Evolutionary conservation across 2,113 vertebrate species (phyloP), one percentile per base, ranked within the genome.

Genomic region (Agapornis roseicollis): DNA sequence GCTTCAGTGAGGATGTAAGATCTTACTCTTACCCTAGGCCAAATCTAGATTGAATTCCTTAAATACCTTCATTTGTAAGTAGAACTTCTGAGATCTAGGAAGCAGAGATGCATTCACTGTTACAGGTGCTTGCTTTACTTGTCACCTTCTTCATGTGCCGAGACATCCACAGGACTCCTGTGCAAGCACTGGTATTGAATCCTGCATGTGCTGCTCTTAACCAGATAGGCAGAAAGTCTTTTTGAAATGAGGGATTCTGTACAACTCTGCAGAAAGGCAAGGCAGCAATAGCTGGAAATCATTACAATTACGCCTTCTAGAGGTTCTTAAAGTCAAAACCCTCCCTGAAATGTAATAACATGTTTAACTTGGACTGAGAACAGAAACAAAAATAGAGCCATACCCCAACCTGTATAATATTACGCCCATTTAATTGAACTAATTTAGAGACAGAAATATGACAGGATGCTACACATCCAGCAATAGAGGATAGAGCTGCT

Each of bases 321-420:
- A 80, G 24, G 55, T 53, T 70, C 77, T 72, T 83, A 42, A 58
- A 91, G 41, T 80, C 65, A 91, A 94, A 91, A 86, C 44, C 31
- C 42, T 70, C 28, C 37, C n/a, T 91, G 76, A 86, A 95, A 94
- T 70, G 23, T 90, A 95, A 60, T 73, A 92, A 84, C 17, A 37
- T n/a, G 29, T 71, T 76, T 63, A 65, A 28, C 16, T 83, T 78
- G 35, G 76, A 77, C 74, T 66, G 78, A 94, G 72, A 89, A 90
- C 72, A 95, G 93, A 84, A 86, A 69, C 42, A 93, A 76, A 94
- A 94, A 61, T 70, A 65, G 65, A 96, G 58, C 41, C 33, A 49
- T 70, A 81, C 7, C n/a, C 17, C 29, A 70, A 77, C 89, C 89
- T 89, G 66, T 82, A 18, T 82, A 69, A 53, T 33, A 80, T 94